Base-by-base conservation (phyloP, 2,797 vertebrate species). In the Liparis tanakae region DNA sequence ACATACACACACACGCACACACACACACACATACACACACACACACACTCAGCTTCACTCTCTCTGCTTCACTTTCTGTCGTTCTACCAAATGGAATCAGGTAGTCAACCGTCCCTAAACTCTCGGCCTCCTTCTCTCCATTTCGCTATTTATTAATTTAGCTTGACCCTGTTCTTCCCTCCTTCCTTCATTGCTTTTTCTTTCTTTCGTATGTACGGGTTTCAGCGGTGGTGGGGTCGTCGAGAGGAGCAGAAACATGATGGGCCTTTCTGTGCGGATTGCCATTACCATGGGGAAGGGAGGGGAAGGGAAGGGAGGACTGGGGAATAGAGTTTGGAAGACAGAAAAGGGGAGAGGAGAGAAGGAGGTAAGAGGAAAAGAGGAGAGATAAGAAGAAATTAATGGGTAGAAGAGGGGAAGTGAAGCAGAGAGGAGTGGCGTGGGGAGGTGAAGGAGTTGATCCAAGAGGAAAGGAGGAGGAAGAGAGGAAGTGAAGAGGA, bases 81-180 rank as follows among this genome's bases (percentile, higher is more conserved):
- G 60, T 46, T 72, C 46, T 20, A 70, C 74, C 72, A 70, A 83
- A 72, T 78, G 74, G 79, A 83, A 73, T 77, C 83, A 55, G 74
- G 81, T 71, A 74, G 46, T 50, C 59, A 17, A 53, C 70, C 55
- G 33, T 79, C 41, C 20, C 69, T 66, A 68, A 84, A 87, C 60
- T 51, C 67, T 53, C 61, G 20, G 17, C 60, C 70, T 68, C 36
- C 51, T 55, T 71, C 64, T 72, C 63, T 76, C 59, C 54, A 46
- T 75, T 63, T 78, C 17, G 33, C 14, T 80, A 51, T 80, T 90
- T 80, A 90, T 81, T 87, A 43, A 86, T 88, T 86, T 79, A 86
- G 67, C 25, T 74, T 69, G 64, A 66, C 76, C 74, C 66, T 76
- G 66, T 87, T 87, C 86, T 80, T 43, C 53, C 79, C 51, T 7